Evolutionary conservation across 1,140 invertebrate genomes (phyloP), one percentile per base, ranked within the genome.

Genomic region (Trachymyrmex septentrionalis): DNA sequence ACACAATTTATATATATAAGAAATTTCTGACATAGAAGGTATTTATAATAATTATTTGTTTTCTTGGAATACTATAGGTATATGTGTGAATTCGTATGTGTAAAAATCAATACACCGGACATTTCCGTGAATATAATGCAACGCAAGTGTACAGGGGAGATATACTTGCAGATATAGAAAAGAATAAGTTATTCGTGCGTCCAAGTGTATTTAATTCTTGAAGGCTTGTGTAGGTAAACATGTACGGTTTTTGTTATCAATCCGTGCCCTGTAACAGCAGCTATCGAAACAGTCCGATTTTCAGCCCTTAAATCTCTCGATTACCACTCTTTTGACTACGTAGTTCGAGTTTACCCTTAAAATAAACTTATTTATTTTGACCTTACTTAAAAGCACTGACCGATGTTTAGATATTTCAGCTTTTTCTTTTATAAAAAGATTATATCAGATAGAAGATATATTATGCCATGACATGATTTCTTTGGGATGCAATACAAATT

Each of bases 301-400:
- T 27, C 87, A 86, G 61, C 2, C 88, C 66, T 77, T 53, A 86
- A 89, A 84, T 89, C 77, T 57, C 27, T 57, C 64, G 21, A 53
- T 16, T 63, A 6, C 9, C 50, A 73, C 10, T 30, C 77, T 80
- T 19, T 72, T 14, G 19, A 75, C 2, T 85, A 86, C 24, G 1
- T 44, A 44, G 9, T 61, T 59, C n/a, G 3, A 64, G 19, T 48
- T 63, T 2, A 27, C 4, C 30, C 38, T 73, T 27, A 12, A 38
- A n/a, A 66, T 55, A 59, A 77, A n/a, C 14, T 53, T 30, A 67
- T 27, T 53, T 44, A 19, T 30, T 5, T 57, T 30, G n/a, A 63
- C 59, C 59, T 34, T 12, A 67, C 72, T 30, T n/a, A 30, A 10
- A 34, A 21, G 48, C 71, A 53, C 59, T 55, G 34, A 38, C 50